Base-by-base conservation (phyloP, 1,140 invertebrate genomes). In the Trialeurodes vaporariorum region DNA sequence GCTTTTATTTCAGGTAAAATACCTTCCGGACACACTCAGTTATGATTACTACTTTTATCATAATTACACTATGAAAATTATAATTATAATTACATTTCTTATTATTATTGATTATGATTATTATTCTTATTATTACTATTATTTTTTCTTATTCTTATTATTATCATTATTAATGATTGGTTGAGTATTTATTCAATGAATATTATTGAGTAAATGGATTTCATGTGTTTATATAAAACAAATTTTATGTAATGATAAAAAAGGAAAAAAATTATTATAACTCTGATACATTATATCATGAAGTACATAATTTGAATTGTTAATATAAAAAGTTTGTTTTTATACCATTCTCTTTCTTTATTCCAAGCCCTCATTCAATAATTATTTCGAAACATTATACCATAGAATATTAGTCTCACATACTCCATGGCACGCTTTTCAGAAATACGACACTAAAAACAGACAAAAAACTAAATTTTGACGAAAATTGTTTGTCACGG, bases 291-390 rank as follows among this genome's bases (percentile, higher is more conserved):
- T 9, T 49, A 49, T 49, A 49, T 49, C 34, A 49, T 49, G 34
- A 49, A 49, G 34, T 49, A 49, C 34, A 49, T 49, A 49, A 49
- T 49, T 49, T 49, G 34, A 49, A 49, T 49, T 49, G 34, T 49
- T 49, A 17, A 49, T 17, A 49, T 49, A 49, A 49, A 49, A 49
- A 49, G n/a, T n/a, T n/a, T n/a, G n/a, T n/a, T n/a, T n/a, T n/a
- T n/a, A n/a, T n/a, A n/a, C n/a, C n/a, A n/a, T n/a, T n/a, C n/a
- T n/a, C n/a, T n/a, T n/a, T n/a, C n/a, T n/a, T n/a, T n/a, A n/a
- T n/a, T n/a, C n/a, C n/a, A n/a, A n/a, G n/a, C n/a, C n/a, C n/a
- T n/a, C n/a, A n/a, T n/a, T n/a, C n/a, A n/a, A n/a, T n/a, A n/a
- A n/a, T n/a, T n/a, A n/a, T n/a, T n/a, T n/a, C n/a, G n/a, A n/a